Percentiles rank a stretch among this genome's conserved stretches.
phyloP scores from a whole-genome alignment of 2,797 vertebrate species.

The Tinamus major region DNA sequence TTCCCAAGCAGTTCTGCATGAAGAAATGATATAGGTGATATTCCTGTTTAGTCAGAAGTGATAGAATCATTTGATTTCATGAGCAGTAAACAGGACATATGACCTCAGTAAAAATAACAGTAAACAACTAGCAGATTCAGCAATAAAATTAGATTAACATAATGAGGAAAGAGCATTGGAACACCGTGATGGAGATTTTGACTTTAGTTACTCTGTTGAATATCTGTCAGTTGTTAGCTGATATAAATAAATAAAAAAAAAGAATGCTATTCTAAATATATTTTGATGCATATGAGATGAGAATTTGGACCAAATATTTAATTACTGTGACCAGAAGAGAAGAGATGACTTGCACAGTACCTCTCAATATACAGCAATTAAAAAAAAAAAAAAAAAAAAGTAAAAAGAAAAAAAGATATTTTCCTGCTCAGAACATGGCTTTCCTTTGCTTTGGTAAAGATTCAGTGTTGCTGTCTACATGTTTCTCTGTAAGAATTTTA shows the following conservation, averaged over 20 bases:
- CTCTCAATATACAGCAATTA: not conserved
- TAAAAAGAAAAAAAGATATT: not conserved
- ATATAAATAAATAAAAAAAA: not conserved
- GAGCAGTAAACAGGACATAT: constrained; percentile 17
- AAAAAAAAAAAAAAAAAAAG: not conserved
- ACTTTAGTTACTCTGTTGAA: not conserved
- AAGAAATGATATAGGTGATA: constrained; percentile 39
- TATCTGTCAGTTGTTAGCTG: not conserved
- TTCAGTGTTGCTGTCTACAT: not conserved
- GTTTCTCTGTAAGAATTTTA: not conserved
- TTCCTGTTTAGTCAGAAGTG: constrained; percentile 39
- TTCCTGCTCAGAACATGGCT: not conserved
- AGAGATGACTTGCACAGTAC: not conserved
- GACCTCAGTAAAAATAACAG: constrained; percentile 42
- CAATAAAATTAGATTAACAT: constrained; percentile 37
- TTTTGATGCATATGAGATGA: not conserved
- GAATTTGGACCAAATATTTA: not conserved
- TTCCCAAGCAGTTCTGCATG: not conserved
- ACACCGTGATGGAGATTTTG: not conserved
- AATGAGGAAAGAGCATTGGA: not conserved
- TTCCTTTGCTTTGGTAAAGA: not conserved
- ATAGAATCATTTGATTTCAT: constrained; percentile 49
- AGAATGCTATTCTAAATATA: not conserved
- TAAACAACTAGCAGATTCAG: constrained; percentile 13
- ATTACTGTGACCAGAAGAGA: not conserved